Evolutionary conservation across 37 sponge, comb jelly and placozoan species (phyloP).

Genomic region (Cliona cf. orientalis): DNA sequence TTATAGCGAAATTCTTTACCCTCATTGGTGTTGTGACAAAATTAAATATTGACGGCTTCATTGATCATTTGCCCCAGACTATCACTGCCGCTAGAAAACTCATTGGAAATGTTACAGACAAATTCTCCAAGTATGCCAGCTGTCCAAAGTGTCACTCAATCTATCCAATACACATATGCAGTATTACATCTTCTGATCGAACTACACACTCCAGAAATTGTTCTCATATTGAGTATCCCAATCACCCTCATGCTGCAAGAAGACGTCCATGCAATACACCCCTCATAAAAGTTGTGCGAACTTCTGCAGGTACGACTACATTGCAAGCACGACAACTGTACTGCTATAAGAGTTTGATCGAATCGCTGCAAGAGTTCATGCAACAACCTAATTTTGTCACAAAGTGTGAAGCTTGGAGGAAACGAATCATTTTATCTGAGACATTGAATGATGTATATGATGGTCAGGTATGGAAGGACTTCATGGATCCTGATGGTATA

Average conservation of each 20-base stretch:
- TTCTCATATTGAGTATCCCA: constrained; percentile 53
- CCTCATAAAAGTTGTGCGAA: constrained; percentile 24
- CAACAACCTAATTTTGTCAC: constrained; percentile 32
- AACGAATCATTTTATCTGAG: neutral
- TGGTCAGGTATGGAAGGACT: constrained; percentile 57
- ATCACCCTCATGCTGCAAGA: constrained; percentile 32
- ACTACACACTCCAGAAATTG: constrained; percentile 47
- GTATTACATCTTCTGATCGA: neutral
- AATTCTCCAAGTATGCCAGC: neutral
- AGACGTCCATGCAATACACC: constrained; percentile 33
- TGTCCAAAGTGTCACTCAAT: neutral
- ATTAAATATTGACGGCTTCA: neutral
- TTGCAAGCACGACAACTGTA: constrained; percentile 25
- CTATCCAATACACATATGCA: neutral
- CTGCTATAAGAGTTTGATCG: constrained; percentile 21
- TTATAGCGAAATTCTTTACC: neutral
- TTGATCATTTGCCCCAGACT: neutral
- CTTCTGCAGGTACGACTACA: neutral
- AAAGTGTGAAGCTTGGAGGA: constrained; percentile 44
- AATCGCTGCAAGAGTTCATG: constrained; percentile 13
- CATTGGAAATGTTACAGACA: neutral
- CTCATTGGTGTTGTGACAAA: neutral
- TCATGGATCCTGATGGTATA: neutral
- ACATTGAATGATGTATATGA: constrained; percentile 49
- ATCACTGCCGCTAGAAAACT: neutral